Evolutionary conservation across 2,888 invertebrate species (phyloP), one percentile per base, ranked within the genome.

Genomic region (Crepidodera aurea): DNA sequence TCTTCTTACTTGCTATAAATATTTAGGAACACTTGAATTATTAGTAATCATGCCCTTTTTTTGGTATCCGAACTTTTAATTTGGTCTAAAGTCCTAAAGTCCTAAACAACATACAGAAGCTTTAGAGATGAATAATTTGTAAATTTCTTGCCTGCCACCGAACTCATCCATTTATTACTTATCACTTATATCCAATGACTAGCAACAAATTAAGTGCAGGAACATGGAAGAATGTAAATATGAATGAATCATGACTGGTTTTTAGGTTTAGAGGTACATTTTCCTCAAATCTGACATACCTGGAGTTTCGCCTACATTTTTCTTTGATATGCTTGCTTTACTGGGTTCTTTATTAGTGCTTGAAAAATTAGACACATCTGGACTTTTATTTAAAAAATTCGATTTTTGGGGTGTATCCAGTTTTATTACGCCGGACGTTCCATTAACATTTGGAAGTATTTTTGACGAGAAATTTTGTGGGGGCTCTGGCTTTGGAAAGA

Each of bases 231-330:
- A 50, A 32, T 50, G 32, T 50, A 7, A 55, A 12, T 27, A 48
- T 57, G 13, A 8, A 27, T 42, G 55, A 46, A 12, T 32, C n/a
- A 19, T 12, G 48, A 25, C 2, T 40, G 27, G 37, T 4, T 54
- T 60, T 51, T 25, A 60, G 50, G 15, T 4, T 54, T 60, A 54
- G 32, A 60, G 50, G 15, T 61, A 61, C 34, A 55, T 16, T 57
- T 57, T 60, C 34, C 48, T 50, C 51, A 51, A 62, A 54, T 53
- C 34, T 34, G 61, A 64, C 62, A 46, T 65, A 70, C 61, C 68
- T 66, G 66, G 69, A 55, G 60, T 64, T 42, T 59, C 55, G 10
- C 22, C 44, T 18, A 22, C 12, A 16, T 18, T 16, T 40, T 39
- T 44, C 22, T 53, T 40, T 32, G 51, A 40, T 13, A 50, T 29